phyloP scores from a whole-genome alignment of 2,797 vertebrate genomes.

The Clarias platycephalus region DNA sequence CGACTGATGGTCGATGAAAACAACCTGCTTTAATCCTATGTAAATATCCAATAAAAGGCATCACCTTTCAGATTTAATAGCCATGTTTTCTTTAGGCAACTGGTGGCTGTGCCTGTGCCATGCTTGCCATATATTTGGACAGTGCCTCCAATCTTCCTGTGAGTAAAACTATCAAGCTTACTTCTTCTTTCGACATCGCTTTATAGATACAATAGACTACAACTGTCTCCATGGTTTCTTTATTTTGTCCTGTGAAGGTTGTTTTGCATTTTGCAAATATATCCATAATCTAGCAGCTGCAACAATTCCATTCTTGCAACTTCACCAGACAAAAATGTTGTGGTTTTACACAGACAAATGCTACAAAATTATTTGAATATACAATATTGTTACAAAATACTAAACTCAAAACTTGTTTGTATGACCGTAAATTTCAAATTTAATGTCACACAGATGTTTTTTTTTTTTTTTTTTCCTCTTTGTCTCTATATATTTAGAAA shows the following conservation, averaged over 20 bases:
- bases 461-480: background rate
- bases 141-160: conserved; percentile 87
- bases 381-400: background rate
- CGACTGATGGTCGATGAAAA: no score
- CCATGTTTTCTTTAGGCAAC: conserved; percentile 67
- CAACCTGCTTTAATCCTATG: no score
- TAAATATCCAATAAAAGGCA: no score
- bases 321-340: background rate
- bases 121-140: conserved; percentile 92
- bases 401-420: background rate
- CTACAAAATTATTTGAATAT: background rate
- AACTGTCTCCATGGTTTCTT: background rate
- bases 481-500: conserved; percentile 71
- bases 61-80: no score
- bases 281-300: background rate
- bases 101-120: conserved; percentile 80
- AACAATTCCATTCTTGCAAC: background rate
- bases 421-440: background rate
- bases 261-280: conserved; percentile 10
- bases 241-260: background rate
- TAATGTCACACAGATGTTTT: background rate
- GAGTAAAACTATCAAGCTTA: conserved; percentile 63
- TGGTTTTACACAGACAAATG: background rate
- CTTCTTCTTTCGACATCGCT: background rate
- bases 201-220: background rate